Percentiles rank a stretch among this genome's conserved stretches.
These are phyloP conservation scores for Cephus pygmeus DNA, from an alignment of 2,888 invertebrate genomes.

Conservation along the genomic window DNA sequence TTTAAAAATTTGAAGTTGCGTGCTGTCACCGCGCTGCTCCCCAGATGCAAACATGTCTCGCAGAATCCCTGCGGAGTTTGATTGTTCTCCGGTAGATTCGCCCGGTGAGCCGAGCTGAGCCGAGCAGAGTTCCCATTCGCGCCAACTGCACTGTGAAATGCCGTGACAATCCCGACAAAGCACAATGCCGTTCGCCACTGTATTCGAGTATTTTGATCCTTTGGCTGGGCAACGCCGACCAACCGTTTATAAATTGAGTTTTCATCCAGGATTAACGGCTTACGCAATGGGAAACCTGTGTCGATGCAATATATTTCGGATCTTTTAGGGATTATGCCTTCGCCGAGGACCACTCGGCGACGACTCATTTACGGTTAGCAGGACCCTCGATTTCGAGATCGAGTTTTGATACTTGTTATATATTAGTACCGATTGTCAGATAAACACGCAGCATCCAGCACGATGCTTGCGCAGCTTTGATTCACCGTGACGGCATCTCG, in stretches of 20 bases:
- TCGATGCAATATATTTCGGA: constrained; percentile 38
- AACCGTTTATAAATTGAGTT: constrained; percentile 58
- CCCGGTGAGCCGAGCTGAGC: not conserved
- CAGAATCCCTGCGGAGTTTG: not conserved
- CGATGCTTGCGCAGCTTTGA: not conserved
- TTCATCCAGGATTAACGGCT: constrained; percentile 54
- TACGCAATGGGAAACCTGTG: constrained; percentile 52
- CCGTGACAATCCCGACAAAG: constrained; percentile 31
- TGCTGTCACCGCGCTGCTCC: not conserved
- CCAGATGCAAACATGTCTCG: not conserved
- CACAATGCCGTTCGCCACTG: constrained; percentile 35
- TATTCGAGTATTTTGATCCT: constrained; percentile 52
- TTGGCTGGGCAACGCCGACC: constrained; percentile 49
- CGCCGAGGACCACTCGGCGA: not conserved
- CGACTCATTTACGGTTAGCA: not conserved
- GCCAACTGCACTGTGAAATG: constrained; percentile 49
- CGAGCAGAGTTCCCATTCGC: constrained; percentile 26
- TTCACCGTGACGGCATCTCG: not conserved
- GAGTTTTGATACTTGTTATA: not conserved
- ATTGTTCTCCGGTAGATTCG: not conserved
- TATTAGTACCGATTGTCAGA: not conserved
- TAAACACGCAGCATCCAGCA: no score
- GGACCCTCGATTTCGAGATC: not conserved
- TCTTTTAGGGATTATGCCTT: constrained; percentile 49
- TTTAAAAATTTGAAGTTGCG: not conserved